Evolutionary conservation across 2,797 vertebrate species (phyloP), one percentile per base, ranked within the genome.

Genomic region (Aplochiton taeniatus): DNA sequence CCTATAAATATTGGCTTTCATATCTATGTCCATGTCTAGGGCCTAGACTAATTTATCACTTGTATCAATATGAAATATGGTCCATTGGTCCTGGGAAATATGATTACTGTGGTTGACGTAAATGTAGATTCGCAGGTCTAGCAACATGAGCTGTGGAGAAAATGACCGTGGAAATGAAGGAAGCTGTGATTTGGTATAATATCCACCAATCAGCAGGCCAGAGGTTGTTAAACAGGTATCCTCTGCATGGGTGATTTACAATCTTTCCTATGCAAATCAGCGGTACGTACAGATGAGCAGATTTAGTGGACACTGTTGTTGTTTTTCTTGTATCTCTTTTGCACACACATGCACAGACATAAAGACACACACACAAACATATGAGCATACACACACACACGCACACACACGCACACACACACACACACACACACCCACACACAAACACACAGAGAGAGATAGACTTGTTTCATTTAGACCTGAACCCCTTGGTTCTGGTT

Each of bases 41-140:
- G 11, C 47, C 47, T 14, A 48, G 47, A 61, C 46, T 61, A 49
- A 49, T 61, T 61, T 41, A 61, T 41, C 45, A 48, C 59, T 61
- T 47, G 18, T 50, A 49, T 47, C 13, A 61, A 19, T 13, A 17
- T 19, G 44, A 18, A 12, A 16, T 18, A 45, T 12, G 12, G 31
- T 61, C 48, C 31, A 46, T 19, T 19, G 31, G 20, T 61, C 14
- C 12, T 61, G 19, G 19, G 45, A 50, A 50, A 60, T 60, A 60
- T 19, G 17, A 19, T 48, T 48, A 48, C 14, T n/a, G 11, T 11
- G 47, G 47, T 12, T 48, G 47, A 48, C 12, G 47, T 11, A 48
- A 48, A 48, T 48, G 14, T 4, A 48, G 47, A 48, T 12, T 48
- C 11, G 4, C 47, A 12, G 47, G 14, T 48, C 14, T 14, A 11